Conservation (phyloP, 2,797 vertebrate genomes). For the Tenualosa ilisha region DNA sequence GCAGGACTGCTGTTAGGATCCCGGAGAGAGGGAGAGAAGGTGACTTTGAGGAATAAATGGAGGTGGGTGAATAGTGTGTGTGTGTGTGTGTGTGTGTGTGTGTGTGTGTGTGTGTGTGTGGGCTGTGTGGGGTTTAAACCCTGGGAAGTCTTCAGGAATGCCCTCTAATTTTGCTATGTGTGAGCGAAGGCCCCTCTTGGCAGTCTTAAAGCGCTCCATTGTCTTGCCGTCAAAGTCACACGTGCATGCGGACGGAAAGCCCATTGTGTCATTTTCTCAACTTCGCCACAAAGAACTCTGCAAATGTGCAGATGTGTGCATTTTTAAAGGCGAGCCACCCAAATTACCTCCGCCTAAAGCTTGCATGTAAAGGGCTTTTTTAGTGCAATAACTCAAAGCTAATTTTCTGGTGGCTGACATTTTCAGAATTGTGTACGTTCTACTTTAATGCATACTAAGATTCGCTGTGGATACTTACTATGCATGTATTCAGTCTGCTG, state of each 20-base stretch:
- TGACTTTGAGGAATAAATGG: no score
- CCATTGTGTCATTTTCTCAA: constrained; percentile 17
- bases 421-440: constrained; percentile 19
- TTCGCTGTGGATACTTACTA: constrained; percentile 17
- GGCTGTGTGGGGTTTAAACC: neutral
- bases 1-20: constrained; percentile 2
- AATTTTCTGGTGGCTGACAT: constrained; percentile 23
- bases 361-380: constrained; percentile 22
- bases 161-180: neutral
- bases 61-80: no score
- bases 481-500: constrained; percentile 19
- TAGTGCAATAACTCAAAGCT: constrained; percentile 22
- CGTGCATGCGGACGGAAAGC: constrained; percentile 9
- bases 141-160: neutral
- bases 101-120: neutral
- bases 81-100: no score
- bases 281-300: neutral
- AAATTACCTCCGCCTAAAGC: constrained; percentile 12
- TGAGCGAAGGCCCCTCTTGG: neutral
- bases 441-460: constrained; percentile 23
- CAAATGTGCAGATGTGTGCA: constrained; percentile 17
- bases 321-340: neutral
- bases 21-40: neutral
- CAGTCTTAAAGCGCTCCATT: neutral
- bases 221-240: constrained; percentile 11